phyloP scores from a whole-genome alignment of 2,888 invertebrate species.

The Phasia obesa region DNA sequence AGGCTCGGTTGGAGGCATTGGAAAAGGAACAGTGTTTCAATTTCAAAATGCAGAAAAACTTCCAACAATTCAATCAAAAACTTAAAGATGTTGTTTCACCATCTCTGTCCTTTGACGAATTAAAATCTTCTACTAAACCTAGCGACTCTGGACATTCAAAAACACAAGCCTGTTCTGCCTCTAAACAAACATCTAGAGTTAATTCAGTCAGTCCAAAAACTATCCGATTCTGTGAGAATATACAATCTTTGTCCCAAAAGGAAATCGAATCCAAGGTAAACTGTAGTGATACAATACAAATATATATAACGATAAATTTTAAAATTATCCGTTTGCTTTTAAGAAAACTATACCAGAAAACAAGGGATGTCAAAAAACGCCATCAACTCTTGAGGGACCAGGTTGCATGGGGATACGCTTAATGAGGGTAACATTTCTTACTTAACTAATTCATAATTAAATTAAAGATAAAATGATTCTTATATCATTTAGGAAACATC shows the following conservation, averaged over 20 bases:
- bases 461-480: background rate
- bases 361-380: constrained; percentile 69
- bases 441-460: background rate
- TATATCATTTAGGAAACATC: constrained; percentile 76
- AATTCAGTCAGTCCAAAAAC: constrained; percentile 76
- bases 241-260: constrained; percentile 32
- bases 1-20: constrained; percentile 77
- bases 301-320: constrained; percentile 84
- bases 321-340: constrained; percentile 84
- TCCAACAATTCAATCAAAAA: constrained; percentile 78
- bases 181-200: constrained; percentile 13
- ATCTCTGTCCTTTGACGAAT: constrained; percentile 77
- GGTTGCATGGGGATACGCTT: constrained; percentile 77
- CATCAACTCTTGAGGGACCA: constrained; percentile 75
- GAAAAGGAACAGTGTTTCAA: constrained; percentile 78
- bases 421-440: constrained; percentile 75
- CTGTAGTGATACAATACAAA: background rate
- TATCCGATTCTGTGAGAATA: constrained; percentile 77
- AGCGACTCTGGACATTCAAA: constrained; percentile 73
- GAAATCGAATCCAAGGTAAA: constrained; percentile 76
- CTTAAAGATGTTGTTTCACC: constrained; percentile 77
- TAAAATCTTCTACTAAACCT: constrained; percentile 73
- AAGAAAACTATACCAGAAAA: constrained; percentile 77
- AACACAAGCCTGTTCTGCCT: background rate
- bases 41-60: constrained; percentile 79